Conservation (phyloP, 2,888 invertebrate species). For the Sthenelais limicola region DNA sequence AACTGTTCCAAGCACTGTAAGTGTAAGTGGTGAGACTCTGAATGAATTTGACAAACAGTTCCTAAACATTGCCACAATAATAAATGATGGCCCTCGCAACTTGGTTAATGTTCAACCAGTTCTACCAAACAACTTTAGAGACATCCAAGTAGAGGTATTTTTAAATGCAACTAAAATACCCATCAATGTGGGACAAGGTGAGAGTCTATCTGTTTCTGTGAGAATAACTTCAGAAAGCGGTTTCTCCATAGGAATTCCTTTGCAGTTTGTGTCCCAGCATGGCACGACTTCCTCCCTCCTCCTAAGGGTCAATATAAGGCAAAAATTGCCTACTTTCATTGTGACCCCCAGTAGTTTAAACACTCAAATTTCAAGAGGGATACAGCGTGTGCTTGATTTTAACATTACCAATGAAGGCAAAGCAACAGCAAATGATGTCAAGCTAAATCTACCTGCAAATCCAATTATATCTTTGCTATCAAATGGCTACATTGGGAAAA, state of each 20-base stretch:
- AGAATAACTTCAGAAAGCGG: neutral
- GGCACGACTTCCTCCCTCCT: neutral
- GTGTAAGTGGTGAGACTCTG: neutral
- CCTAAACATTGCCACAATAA: neutral
- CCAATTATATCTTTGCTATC: slow-evolving; percentile 49
- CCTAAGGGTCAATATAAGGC: neutral
- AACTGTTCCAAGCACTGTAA: neutral
- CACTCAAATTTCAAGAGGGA: slow-evolving; percentile 38
- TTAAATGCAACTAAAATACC: neutral
- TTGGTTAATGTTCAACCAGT: neutral
- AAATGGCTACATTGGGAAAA: slow-evolving; percentile 39
- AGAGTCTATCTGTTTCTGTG: neutral
- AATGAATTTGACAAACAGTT: neutral
- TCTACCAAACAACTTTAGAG: neutral
- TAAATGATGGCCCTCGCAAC: neutral
- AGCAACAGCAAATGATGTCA: slow-evolving; percentile 50
- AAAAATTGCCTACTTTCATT: neutral
- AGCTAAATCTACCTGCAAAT: slow-evolving; percentile 49
- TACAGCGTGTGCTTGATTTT: slow-evolving; percentile 46
- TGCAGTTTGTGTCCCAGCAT: neutral
- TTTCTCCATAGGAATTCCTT: neutral
- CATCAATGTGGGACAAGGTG: neutral
- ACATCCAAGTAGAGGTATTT: neutral
- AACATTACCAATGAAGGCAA: slow-evolving; percentile 52
- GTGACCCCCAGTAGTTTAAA: neutral